Evolutionary conservation across 1,140 invertebrate genomes (phyloP).

Genomic region (Diprion similis): DNA sequence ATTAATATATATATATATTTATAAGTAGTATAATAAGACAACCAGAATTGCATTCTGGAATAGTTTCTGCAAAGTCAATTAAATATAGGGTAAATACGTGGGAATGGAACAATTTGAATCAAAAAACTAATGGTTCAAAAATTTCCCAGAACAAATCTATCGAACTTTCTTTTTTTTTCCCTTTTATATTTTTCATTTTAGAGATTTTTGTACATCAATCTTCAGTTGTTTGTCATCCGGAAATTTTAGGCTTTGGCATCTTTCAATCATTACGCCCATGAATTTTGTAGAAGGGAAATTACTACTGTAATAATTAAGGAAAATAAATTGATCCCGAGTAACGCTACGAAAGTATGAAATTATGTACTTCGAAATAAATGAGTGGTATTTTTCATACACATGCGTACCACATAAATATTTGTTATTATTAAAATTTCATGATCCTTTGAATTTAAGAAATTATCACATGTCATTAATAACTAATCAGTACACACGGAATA

Average conservation of each 20-base stretch:
- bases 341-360: background rate
- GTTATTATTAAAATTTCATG: too few relatives aligned
- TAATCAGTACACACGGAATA: too few relatives aligned
- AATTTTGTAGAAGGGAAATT: too few relatives aligned
- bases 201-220: background rate
- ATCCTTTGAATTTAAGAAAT: too few relatives aligned
- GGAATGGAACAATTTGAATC: too few relatives aligned
- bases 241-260: background rate
- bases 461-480: too few relatives aligned
- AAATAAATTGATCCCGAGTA: background rate
- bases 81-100: too few relatives aligned
- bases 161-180: background rate
- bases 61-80: too few relatives aligned
- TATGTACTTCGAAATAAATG: background rate
- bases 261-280: background rate
- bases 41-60: background rate
- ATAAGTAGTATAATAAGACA: slow-evolving; percentile 10
- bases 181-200: background rate
- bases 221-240: background rate
- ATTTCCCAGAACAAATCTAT: too few relatives aligned
- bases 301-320: too few relatives aligned
- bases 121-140: too few relatives aligned
- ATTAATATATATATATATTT: slow-evolving; percentile 13
- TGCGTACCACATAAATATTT: too few relatives aligned
- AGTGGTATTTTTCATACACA: background rate